phyloP scores from a whole-genome alignment of 2,113 vertebrate genomes.

The Lates calcarifer region DNA sequence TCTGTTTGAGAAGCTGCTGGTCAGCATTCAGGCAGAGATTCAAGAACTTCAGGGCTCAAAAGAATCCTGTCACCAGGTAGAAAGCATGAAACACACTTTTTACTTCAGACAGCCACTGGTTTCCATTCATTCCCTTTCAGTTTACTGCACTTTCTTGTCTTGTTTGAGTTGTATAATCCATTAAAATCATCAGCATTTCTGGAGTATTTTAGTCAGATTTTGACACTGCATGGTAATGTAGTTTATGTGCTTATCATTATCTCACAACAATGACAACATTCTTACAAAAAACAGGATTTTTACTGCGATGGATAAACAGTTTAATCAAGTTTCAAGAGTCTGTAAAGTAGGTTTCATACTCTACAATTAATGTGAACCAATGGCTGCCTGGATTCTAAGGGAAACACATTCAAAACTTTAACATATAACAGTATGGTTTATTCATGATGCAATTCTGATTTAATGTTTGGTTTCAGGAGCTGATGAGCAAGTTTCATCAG shows the following conservation, averaged over 20 bases:
- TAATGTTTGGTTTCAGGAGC: conserved; percentile 76
- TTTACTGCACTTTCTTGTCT: too few relatives aligned
- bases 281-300: too few relatives aligned
- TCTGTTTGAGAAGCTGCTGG: conserved; percentile 82
- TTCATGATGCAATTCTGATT: background rate
- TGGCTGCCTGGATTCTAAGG: background rate
- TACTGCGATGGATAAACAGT: too few relatives aligned
- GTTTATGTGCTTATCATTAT: too few relatives aligned
- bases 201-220: too few relatives aligned
- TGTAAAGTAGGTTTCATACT: too few relatives aligned
- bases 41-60: conserved; percentile 62
- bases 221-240: too few relatives aligned
- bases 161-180: background rate
- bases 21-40: conserved; percentile 63
- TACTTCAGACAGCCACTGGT: too few relatives aligned
- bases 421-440: background rate
- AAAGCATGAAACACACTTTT: background rate
- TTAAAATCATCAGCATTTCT: background rate
- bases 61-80: conserved; percentile 67
- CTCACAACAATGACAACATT: too few relatives aligned
- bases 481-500: conserved; percentile 78
- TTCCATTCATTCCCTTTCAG: too few relatives aligned
- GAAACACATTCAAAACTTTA: background rate
- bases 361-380: too few relatives aligned
- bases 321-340: too few relatives aligned